Evolutionary conservation across 1,140 invertebrate genomes (phyloP).

Genomic region (Macrosteles quadrilineatus): DNA sequence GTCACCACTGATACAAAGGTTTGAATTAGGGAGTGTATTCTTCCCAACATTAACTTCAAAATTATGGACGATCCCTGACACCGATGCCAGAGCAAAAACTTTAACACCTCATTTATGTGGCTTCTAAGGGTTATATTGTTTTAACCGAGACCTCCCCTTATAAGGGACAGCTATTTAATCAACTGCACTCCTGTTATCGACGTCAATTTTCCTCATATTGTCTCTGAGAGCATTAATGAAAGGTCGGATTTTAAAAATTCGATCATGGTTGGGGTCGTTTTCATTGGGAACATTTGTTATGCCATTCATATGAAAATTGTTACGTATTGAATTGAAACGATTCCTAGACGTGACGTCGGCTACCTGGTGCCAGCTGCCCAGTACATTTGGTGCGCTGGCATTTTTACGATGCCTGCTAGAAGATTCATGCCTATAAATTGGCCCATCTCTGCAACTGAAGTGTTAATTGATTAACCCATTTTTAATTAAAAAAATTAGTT

Average conservation of each 20-base stretch:
- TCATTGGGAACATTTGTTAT: neutral
- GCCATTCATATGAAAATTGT: constrained; percentile 2
- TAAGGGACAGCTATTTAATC: constrained; percentile 42
- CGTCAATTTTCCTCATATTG: constrained; percentile 28
- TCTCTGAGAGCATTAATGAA: constrained; percentile 28
- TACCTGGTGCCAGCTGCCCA: constrained; percentile 35
- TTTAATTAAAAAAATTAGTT: constrained; percentile 5
- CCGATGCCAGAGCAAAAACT: constrained; percentile 32
- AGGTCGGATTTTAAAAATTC: constrained; percentile 27
- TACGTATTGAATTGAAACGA: neutral
- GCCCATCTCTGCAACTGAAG: neutral
- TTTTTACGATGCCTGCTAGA: constrained; percentile 37
- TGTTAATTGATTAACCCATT: neutral
- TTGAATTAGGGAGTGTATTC: constrained; percentile 18
- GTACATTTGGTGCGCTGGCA: constrained; percentile 38
- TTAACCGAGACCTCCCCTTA: constrained; percentile 36
- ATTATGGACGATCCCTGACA: constrained; percentile 32
- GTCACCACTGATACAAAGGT: constrained; percentile 29
- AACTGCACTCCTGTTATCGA: constrained; percentile 23
- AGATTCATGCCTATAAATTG: constrained; percentile 41
- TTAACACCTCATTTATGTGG: constrained; percentile 47
- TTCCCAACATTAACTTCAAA: constrained; percentile 36
- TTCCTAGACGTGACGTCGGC: constrained; percentile 5
- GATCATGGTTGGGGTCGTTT: constrained; percentile 8
- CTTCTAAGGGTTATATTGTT: constrained; percentile 46